Conservation (phyloP, 2,888 invertebrate species). For the Neelides folsomi region DNA sequence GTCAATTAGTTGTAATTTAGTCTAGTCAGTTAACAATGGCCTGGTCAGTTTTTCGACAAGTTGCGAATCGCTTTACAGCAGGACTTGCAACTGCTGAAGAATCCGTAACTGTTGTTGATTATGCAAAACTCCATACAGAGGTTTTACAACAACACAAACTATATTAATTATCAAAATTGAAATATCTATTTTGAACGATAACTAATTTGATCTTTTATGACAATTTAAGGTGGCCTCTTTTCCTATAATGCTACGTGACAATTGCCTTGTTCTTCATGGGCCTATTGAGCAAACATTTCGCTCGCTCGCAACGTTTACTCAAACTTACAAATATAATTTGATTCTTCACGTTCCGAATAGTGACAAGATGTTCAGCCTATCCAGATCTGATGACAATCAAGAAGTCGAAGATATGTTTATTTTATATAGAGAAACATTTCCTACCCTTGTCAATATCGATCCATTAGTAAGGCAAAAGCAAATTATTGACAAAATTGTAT, state of each 20-base stretch:
- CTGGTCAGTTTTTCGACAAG: too few species aligned
- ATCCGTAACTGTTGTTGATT: too few species aligned
- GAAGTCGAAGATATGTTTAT: constrained; percentile 19
- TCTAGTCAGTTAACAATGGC: too few species aligned
- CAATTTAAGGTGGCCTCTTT: constrained; percentile 14
- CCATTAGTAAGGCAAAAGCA: constrained; percentile 4
- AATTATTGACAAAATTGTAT: too few species aligned
- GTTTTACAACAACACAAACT: too few species aligned
- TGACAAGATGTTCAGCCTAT: constrained; percentile 24
- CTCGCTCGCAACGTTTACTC: neutral
- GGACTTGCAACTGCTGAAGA: too few species aligned
- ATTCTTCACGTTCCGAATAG: constrained; percentile 23
- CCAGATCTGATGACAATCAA: constrained; percentile 9
- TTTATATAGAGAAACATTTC: constrained; percentile 19
- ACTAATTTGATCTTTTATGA: too few species aligned
- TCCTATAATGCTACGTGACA: constrained; percentile 12
- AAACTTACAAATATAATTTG: constrained; percentile 15
- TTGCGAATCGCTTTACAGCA: too few species aligned
- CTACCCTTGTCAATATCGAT: constrained; percentile 14
- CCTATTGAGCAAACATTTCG: constrained; percentile 8
- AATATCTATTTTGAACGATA: too few species aligned
- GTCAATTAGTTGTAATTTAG: too few species aligned
- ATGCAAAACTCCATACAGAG: too few species aligned
- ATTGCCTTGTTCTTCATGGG: constrained; percentile 21
- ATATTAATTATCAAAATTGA: too few species aligned